These are phyloP conservation scores for Intellagama lesueurii DNA, from an alignment of 2,797 vertebrate genomes.

Conservation along the genomic window DNA sequence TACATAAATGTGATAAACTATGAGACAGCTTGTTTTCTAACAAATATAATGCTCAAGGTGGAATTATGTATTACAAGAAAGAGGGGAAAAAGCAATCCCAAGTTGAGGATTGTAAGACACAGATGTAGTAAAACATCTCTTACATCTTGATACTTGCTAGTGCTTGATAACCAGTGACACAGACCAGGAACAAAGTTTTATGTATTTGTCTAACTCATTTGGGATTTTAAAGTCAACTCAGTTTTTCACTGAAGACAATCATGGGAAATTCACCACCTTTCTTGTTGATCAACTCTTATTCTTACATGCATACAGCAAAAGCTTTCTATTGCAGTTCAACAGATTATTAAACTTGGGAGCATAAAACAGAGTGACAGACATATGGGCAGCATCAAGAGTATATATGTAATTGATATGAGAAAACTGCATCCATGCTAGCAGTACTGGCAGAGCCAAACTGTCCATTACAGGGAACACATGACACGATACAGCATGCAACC, in stretches of 20 bases:
- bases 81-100: too few relatives aligned
- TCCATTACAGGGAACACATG: not conserved
- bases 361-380: slow-evolving; percentile 24
- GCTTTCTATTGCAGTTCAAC: accelerated
- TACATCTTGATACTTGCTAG: too few relatives aligned
- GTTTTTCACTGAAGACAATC: not conserved
- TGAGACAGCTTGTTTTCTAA: too few relatives aligned
- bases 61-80: too few relatives aligned
- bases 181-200: too few relatives aligned
- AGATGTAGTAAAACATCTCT: too few relatives aligned
- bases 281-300: slow-evolving; percentile 37
- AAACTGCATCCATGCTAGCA: not conserved
- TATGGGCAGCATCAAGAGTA: slow-evolving; percentile 23
- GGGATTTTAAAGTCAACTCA: not conserved
- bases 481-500: not conserved
- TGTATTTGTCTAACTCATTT: not conserved
- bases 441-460: not conserved
- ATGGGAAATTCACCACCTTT: slow-evolving; percentile 52
- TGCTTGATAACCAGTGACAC: too few relatives aligned
- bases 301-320: not conserved
- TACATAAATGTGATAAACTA: too few relatives aligned
- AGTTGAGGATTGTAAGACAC: too few relatives aligned
- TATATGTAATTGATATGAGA: accelerated
- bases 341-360: slow-evolving; percentile 36
- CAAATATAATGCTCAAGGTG: too few relatives aligned